Evolutionary conservation across 2,888 invertebrate species (phyloP).

Genomic region (Pammene fasciana): DNA sequence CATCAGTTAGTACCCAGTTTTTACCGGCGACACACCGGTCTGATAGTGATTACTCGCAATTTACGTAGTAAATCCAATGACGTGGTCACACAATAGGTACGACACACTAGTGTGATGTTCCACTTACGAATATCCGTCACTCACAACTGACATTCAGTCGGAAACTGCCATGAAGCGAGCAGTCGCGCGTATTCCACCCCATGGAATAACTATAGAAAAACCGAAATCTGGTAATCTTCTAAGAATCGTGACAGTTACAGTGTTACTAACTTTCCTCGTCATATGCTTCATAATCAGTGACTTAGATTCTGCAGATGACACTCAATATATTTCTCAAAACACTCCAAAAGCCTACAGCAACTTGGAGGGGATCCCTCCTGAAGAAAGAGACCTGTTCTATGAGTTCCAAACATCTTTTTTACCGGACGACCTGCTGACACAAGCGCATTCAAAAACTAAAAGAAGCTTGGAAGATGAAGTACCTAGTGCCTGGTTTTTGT

Average conservation of each 20-base stretch:
- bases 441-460: conserved; percentile 48
- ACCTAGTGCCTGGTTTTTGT: conserved; percentile 64
- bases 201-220: conserved; percentile 58
- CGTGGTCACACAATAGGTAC: conserved; percentile 68
- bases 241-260: conserved; percentile 57
- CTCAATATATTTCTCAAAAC: conserved; percentile 65
- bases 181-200: conserved; percentile 62
- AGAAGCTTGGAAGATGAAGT: conserved; percentile 56
- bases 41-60: conserved; percentile 50
- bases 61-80: conserved; percentile 48
- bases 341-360: conserved; percentile 69
- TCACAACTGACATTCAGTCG: conserved; percentile 60
- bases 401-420: conserved; percentile 86
- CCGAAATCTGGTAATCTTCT: conserved; percentile 63
- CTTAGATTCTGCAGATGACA: conserved; percentile 62
- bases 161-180: conserved; percentile 74
- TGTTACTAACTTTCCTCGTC: conserved; percentile 52
- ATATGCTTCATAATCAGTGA: conserved; percentile 60
- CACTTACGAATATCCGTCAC: conserved; percentile 62
- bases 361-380: conserved; percentile 74
- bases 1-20: background rate
- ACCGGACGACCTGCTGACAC: conserved; percentile 80
- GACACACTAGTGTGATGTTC: conserved; percentile 58
- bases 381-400: conserved; percentile 84
- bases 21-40: conserved; percentile 1